Base-by-base conservation (phyloP, 2,113 vertebrate genomes). In the Rana temporaria region DNA sequence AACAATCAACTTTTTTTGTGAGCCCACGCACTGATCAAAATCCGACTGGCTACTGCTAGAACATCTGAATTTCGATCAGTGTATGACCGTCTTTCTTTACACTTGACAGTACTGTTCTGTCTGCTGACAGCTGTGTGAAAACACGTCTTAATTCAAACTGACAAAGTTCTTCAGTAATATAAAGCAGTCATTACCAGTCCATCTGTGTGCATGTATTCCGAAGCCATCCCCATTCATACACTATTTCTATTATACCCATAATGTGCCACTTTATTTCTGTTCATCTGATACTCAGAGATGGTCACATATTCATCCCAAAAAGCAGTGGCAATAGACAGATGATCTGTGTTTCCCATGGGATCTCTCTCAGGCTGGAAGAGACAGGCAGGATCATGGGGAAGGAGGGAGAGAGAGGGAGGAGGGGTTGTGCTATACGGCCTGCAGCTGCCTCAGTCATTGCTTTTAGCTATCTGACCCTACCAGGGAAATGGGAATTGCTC, bases 381-480 rank as follows among this genome's bases (percentile, higher is more conserved):
- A 73, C 69, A 55, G 60, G 38, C 80, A 67, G 59, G n/a, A 82
- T 30, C 26, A 30, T 30, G 26, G 26, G 70, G 81, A 76, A 68
- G 81, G 81, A 76, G 81, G 81, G 71, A 75, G 71, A 75, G 71
- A 42, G 16, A 30, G 59, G 64, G 62, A 71, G 80, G 80, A 82
- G 80, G 63, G 80, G 63, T 76, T 76, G 9, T 75, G 20, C 20
- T 42, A 48, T 26, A 84, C 0, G 86, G 84, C 60, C 4, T 57
- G 69, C 64, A 73, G 32, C 71, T 63, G 86, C 68, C 32, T 64
- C 38, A 16, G 3, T 26, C 24, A 24, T 32, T 83, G 66, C 64
- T 72, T 42, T 60, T 71, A 82, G 71, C 63, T 68, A 68, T 83
- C 71, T 83, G 81, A 76, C 81, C 70, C 81, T 57, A 48, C 22